phyloP scores from a whole-genome alignment of 2,888 invertebrate species.

The Cyclophora albipunctata region DNA sequence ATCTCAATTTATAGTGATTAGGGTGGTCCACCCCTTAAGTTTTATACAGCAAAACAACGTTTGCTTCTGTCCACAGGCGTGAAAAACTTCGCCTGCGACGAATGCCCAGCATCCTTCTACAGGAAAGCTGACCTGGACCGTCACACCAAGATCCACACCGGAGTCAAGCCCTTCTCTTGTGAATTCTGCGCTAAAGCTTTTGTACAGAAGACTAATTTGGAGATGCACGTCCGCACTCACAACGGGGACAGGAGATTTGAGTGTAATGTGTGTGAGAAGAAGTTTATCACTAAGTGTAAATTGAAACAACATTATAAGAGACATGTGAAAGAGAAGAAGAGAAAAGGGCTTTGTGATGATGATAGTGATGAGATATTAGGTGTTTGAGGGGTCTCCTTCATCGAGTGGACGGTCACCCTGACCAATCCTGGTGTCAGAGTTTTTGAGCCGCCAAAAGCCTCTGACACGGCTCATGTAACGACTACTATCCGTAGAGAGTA shows the following conservation, averaged over 20 bases:
- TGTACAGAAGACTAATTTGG: constrained; percentile 55
- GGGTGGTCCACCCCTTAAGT: too few relatives aligned
- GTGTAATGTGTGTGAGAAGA: constrained; percentile 44
- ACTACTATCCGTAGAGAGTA: too few relatives aligned
- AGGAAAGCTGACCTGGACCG: constrained; percentile 56
- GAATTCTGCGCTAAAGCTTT: constrained; percentile 56
- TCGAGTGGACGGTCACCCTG: too few relatives aligned
- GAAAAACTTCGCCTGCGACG: constrained; percentile 50
- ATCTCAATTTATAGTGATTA: too few relatives aligned
- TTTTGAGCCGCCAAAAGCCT: too few relatives aligned
- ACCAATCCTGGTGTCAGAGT: too few relatives aligned
- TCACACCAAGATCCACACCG: constrained; percentile 55
- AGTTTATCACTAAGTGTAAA: constrained; percentile 53
- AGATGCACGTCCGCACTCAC: constrained; percentile 59
- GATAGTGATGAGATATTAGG: neutral
- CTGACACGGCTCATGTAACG: too few relatives aligned
- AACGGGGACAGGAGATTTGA: constrained; percentile 46
- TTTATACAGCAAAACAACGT: too few relatives aligned
- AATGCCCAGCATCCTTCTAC: constrained; percentile 53
- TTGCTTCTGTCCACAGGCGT: constrained; percentile 22
- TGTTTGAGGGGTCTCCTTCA: too few relatives aligned
- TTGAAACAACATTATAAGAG: constrained; percentile 41
- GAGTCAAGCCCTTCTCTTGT: constrained; percentile 52
- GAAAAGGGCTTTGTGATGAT: constrained; percentile 4
- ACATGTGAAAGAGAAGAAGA: constrained; percentile 48